phyloP scores from a whole-genome alignment of 92 coral and sea anemone genomes.

The Paragorgia papillata region DNA sequence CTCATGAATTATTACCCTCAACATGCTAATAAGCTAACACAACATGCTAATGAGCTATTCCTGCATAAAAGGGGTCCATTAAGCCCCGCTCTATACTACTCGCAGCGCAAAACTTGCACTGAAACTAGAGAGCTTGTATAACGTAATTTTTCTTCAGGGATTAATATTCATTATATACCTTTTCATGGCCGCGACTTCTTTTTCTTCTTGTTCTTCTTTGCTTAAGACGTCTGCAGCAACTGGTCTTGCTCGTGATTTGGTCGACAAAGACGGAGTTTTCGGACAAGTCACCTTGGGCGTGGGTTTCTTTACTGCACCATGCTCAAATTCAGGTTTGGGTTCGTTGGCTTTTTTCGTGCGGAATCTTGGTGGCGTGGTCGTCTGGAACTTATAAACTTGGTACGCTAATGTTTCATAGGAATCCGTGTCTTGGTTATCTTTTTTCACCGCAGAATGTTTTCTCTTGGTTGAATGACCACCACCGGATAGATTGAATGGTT shows the following conservation, averaged over 20 bases:
- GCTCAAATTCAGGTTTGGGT: slow-evolving; percentile 44
- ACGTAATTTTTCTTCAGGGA: too few relatives aligned
- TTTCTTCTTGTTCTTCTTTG: slow-evolving; percentile 80
- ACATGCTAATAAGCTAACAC: too few relatives aligned
- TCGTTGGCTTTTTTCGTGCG: slow-evolving; percentile 66
- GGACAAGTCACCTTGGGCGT: slow-evolving; percentile 75
- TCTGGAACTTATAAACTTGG: slow-evolving; percentile 80
- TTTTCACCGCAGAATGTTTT: slow-evolving; percentile 62
- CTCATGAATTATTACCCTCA: too few relatives aligned
- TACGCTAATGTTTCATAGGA: slow-evolving; percentile 88
- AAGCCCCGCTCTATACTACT: too few relatives aligned
- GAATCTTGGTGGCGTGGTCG: slow-evolving; percentile 86
- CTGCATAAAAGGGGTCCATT: too few relatives aligned
- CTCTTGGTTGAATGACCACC: slow-evolving; percentile 55
- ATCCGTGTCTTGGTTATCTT: slow-evolving; percentile 61
- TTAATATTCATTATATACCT: slow-evolving; percentile 41
- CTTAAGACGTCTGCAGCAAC: slow-evolving; percentile 71
- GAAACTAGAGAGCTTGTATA: too few relatives aligned
- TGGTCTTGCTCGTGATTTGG: slow-evolving; percentile 76
- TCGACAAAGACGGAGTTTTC: slow-evolving; percentile 75
- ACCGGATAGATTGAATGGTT: slow-evolving; percentile 80
- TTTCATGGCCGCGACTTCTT: slow-evolving; percentile 77
- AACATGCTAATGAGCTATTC: too few relatives aligned
- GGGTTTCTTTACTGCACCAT: slow-evolving; percentile 21
- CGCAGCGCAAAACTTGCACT: too few relatives aligned